phyloP scores from a whole-genome alignment of 2,888 invertebrate species.

The Strigamia crassipes region DNA sequence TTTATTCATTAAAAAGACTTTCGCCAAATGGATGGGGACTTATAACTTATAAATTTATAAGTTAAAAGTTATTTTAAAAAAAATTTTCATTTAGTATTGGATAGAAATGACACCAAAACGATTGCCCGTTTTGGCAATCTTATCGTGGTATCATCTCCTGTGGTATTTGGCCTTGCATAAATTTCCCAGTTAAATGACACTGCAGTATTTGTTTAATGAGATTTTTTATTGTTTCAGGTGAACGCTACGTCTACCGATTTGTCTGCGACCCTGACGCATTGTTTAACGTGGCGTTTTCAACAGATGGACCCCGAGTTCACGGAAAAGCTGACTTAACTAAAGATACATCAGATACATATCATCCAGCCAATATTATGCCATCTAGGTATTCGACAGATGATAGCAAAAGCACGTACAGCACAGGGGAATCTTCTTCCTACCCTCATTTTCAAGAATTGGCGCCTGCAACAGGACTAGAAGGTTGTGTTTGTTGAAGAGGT shows the following conservation, averaged over 20 bases:
- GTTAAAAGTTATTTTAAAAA: too few relatives aligned
- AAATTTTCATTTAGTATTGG: too few relatives aligned
- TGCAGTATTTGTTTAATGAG: too few relatives aligned
- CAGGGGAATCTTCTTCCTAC: conserved; percentile 6
- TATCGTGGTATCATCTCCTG: too few relatives aligned
- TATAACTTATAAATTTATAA: too few relatives aligned
- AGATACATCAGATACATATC: neutral
- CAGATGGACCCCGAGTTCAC: conserved; percentile 49
- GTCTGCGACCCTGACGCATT: conserved; percentile 80
- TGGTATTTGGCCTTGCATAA: too few relatives aligned
- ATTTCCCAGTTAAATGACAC: too few relatives aligned
- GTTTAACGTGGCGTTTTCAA: conserved; percentile 58
- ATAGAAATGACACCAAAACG: too few relatives aligned
- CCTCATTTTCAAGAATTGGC: conserved; percentile 29
- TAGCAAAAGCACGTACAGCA: neutral
- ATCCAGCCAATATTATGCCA: neutral
- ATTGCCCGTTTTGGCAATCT: too few relatives aligned
- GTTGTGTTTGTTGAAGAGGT: conserved; percentile 42
- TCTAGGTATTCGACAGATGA: neutral
- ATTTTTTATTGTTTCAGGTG: conserved; percentile 69
- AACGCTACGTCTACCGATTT: conserved; percentile 95
- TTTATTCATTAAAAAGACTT: too few relatives aligned
- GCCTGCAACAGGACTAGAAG: conserved; percentile 10
- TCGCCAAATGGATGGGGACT: too few relatives aligned
- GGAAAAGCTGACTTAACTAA: neutral